Evolutionary conservation across 2,888 invertebrate genomes (phyloP), one percentile per base, ranked within the genome.

Genomic region (Amphipoea lucens): DNA sequence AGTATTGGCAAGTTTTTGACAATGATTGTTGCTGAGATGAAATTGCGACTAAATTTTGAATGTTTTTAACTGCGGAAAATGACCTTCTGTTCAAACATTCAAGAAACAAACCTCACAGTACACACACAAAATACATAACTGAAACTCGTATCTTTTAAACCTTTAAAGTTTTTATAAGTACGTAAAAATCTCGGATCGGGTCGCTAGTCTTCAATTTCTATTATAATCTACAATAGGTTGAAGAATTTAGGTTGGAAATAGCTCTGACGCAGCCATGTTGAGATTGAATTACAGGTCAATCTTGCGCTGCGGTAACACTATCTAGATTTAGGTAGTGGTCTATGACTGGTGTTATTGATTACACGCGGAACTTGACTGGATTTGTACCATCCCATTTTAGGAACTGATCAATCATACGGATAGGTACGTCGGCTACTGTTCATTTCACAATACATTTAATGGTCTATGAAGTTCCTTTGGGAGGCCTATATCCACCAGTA

Each of bases 221-320:
- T 84, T 79, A 74, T 79, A 73, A 79, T 70, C 23, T 78, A n/a
- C 68, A 40, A 45, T 17, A 69, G 45, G 51, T 54, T 70, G 65
- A 73, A 54, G 69, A 79, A 82, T 82, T 73, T 62, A 66, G 60
- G 45, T 57, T 51, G 29, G 12, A 66, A 81, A 73, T 85, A 81
- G 48, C 83, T 81, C 29, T 23, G 57, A 71, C 63, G 85, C 57
- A 70, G 74, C 40, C 70, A 77, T 72, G 74, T 77, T 72, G 71
- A 85, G 74, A 84, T 82, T 74, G 76, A 76, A 85, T 85, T 85
- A 85, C 82, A 60, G 74, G 74, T 67, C 85, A 81, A 81, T 84
- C 82, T 71, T 79, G 77, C 4, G 76, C 57, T 76, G 82, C 65
- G 70, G 67, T 65, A 51, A 63, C 51, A 71, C 60, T 57, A n/a